These are phyloP conservation scores for Coranthus polyacanthus DNA, from an alignment of 2,797 vertebrate species.

Conservation along the genomic window DNA sequence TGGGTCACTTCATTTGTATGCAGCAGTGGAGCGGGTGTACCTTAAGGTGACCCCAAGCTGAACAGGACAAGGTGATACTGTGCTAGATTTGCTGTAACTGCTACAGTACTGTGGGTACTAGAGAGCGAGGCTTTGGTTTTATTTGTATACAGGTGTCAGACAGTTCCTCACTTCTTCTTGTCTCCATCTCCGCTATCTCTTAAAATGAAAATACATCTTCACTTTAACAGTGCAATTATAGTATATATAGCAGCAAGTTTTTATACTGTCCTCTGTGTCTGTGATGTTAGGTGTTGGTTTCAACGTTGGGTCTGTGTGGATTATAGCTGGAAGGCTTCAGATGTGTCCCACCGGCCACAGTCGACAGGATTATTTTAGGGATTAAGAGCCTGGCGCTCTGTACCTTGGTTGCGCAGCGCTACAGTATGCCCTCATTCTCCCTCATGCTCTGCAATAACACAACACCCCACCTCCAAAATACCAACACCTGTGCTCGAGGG, in stretches of 20 bases:
- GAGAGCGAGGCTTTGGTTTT: conserved; percentile 23
- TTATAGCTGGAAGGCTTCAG: conserved; percentile 76
- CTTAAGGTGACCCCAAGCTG: conserved; percentile 27
- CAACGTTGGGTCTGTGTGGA: conserved; percentile 69
- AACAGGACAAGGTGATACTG: conserved; percentile 34
- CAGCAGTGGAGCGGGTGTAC: conserved; percentile 11
- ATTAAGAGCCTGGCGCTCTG: conserved; percentile 79
- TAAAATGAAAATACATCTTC: conserved; percentile 15
- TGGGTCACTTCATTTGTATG: conserved; percentile 40
- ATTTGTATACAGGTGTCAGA: conserved; percentile 14
- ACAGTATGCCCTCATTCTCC: conserved; percentile 67
- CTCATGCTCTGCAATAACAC: conserved; percentile 41
- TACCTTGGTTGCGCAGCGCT: conserved; percentile 70
- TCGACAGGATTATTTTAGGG: conserved; percentile 82
- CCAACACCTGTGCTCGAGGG: not conserved
- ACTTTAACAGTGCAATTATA: too few species aligned
- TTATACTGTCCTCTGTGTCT: conserved; percentile 27
- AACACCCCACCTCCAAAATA: conserved; percentile 39
- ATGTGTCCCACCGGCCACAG: conserved; percentile 78
- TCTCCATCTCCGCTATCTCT: conserved; percentile 1
- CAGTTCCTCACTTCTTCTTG: conserved; percentile 12
- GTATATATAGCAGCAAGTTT: conserved; percentile 1
- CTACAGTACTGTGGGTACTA: conserved; percentile 15
- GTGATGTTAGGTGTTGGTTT: conserved; percentile 64
- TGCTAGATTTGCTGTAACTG: conserved; percentile 23